Base-by-base conservation (phyloP, 2,888 invertebrate genomes). In the Heliconius ethilla region DNA sequence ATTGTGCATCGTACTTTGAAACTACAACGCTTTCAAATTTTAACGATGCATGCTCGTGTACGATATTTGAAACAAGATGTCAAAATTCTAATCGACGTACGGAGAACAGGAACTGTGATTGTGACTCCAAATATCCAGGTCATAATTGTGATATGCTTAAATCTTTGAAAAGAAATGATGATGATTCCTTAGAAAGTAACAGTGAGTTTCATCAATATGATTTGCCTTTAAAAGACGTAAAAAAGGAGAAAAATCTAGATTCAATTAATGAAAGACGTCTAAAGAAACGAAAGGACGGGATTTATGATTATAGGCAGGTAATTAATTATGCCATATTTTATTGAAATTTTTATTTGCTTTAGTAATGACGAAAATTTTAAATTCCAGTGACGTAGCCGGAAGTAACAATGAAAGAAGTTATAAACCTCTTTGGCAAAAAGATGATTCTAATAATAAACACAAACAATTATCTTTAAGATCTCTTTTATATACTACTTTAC, bases 391-490 rank as follows among this genome's bases (percentile, higher is more conserved):
- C 81, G 87, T 90, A 84, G 85, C 85, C 84, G 89, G 87, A 84
- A 59, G n/a, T 88, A 92, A 80, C 76, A 84, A 88, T 78, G 82
- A 87, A 80, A 81, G 81, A 25, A 87, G 87, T 18, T 83, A 85
- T 67, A 90, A 87, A 79, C 91, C 91, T 3, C 91, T 92, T 87
- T 93, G 92, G 92, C 87, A 90, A 88, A 84, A 89, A 79, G 89
- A 91, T 77, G 86, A 88, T 78, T 85, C 83, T 78, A 84, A 84
- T 70, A 78, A 85, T 65, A 86, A 86, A 45, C 40, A 69, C 80
- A 87, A 84, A 77, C 81, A 84, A 18, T 78, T 85, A 67, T 84
- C 88, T 74, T 80, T 90, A 69, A 92, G 89, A 86, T 86, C 90
- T 40, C 82, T 92, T 25, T 87, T 83, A 83, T 94, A 90, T 81